These are phyloP conservation scores for Acanthoscelides obtectus DNA, from an alignment of 2,888 invertebrate species.

Conservation along the genomic window DNA sequence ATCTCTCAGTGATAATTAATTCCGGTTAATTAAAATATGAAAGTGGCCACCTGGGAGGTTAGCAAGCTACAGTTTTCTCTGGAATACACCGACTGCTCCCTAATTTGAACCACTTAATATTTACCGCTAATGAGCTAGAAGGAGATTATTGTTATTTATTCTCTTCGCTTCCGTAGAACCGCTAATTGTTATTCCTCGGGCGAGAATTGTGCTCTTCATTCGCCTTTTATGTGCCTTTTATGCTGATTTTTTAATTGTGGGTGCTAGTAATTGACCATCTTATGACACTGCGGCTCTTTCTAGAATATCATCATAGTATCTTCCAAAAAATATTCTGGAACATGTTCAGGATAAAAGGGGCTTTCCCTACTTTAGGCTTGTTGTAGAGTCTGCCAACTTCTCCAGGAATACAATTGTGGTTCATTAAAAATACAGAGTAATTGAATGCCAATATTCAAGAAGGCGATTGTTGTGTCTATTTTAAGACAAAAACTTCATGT, in stretches of 20 bases:
- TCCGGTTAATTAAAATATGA: constrained; percentile 44
- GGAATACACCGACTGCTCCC: constrained; percentile 39
- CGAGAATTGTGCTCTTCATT: constrained; percentile 36
- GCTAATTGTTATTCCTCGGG: constrained; percentile 41
- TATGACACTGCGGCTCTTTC: constrained; percentile 29
- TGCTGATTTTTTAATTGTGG: constrained; percentile 40
- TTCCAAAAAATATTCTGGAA: too few relatives aligned
- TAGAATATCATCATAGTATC: too few relatives aligned
- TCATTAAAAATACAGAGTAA: too few relatives aligned
- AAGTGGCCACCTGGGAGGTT: constrained; percentile 42
- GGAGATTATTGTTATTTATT: constrained; percentile 45
- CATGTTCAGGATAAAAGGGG: too few relatives aligned
- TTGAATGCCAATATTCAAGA: too few relatives aligned
- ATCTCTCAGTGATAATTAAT: constrained; percentile 40
- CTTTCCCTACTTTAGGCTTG: too few relatives aligned
- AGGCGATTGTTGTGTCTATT: too few relatives aligned
- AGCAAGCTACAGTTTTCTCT: constrained; percentile 40
- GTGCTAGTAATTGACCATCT: constrained; percentile 37
- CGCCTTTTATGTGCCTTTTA: constrained; percentile 34
- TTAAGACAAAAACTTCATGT: too few relatives aligned
- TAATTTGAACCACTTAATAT: constrained; percentile 43
- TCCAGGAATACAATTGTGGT: too few relatives aligned
- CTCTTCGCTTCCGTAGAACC: constrained; percentile 34
- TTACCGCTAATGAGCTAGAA: constrained; percentile 41
- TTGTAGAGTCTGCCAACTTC: too few relatives aligned